Conservation (phyloP, 2,797 vertebrate genomes). For the Tinamus major region DNA sequence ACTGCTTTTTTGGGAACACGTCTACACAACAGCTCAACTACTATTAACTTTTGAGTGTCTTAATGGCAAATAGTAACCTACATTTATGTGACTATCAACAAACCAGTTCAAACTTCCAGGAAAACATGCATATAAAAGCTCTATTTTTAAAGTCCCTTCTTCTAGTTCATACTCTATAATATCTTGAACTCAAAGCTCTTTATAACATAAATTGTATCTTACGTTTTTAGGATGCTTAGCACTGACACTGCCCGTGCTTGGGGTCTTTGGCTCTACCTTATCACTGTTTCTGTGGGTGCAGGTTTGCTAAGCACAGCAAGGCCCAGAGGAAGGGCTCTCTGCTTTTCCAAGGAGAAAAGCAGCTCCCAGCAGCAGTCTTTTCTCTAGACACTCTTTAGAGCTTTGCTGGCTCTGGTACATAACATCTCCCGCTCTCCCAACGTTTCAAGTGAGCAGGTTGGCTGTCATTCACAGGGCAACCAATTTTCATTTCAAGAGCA, state of each 20-base stretch:
- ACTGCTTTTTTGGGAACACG: neutral
- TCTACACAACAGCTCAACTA: neutral
- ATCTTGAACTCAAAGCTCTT: neutral
- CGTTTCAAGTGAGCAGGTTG: neutral
- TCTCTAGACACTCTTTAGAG: neutral
- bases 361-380: neutral
- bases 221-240: neutral
- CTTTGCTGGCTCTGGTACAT: neutral
- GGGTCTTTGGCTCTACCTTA: neutral
- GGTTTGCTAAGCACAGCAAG: neutral
- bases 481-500: conserved; percentile 7
- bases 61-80: neutral
- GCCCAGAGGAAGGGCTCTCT: neutral
- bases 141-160: neutral
- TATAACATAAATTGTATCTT: neutral
- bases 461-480: neutral
- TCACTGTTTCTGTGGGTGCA: neutral
- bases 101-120: neutral
- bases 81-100: rapidly evolving
- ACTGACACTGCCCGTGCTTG: rapidly evolving
- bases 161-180: neutral
- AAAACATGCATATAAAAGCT: neutral
- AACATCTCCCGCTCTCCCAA: neutral
- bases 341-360: neutral
- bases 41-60: neutral